phyloP scores from a whole-genome alignment of 2,797 vertebrate genomes.

The Scomberomorus guttatus region DNA sequence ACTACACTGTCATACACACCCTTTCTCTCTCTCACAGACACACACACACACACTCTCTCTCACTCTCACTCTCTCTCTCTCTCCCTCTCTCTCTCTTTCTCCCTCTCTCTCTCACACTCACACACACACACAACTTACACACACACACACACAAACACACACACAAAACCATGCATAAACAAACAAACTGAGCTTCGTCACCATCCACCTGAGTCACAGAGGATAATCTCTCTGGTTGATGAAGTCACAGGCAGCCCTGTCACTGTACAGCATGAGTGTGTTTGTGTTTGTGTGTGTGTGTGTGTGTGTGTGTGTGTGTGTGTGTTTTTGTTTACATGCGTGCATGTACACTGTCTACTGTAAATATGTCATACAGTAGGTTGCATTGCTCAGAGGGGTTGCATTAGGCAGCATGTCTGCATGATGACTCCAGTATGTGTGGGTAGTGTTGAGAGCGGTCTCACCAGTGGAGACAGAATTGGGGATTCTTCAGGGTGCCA shows the following conservation, averaged over 20 bases:
- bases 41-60: slow-evolving; percentile 7
- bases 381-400: slow-evolving; percentile 70
- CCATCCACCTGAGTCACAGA: slow-evolving; percentile 81
- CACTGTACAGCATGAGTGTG: slow-evolving; percentile 55
- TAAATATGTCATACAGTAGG: slow-evolving; percentile 78
- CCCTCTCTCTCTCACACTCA: not conserved
- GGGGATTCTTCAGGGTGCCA: slow-evolving; percentile 71
- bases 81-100: not conserved
- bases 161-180: slow-evolving; percentile 43
- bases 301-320: slow-evolving; percentile 6
- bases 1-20: slow-evolving; percentile 46
- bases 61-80: no score
- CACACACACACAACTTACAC: slow-evolving; percentile 29
- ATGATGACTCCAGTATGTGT: slow-evolving; percentile 72
- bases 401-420: slow-evolving; percentile 66
- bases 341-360: slow-evolving; percentile 63
- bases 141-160: slow-evolving; percentile 21
- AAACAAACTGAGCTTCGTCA: slow-evolving; percentile 73
- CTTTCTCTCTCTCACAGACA: slow-evolving; percentile 2
- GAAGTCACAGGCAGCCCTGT: slow-evolving; percentile 74
- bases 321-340: slow-evolving; percentile 66
- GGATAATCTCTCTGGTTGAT: slow-evolving; percentile 78
- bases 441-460: slow-evolving; percentile 71
- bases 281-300: slow-evolving; percentile 20
- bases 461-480: slow-evolving; percentile 67